phyloP scores from a whole-genome alignment of 2,797 vertebrate species.

The Coregonus suidteri region DNA sequence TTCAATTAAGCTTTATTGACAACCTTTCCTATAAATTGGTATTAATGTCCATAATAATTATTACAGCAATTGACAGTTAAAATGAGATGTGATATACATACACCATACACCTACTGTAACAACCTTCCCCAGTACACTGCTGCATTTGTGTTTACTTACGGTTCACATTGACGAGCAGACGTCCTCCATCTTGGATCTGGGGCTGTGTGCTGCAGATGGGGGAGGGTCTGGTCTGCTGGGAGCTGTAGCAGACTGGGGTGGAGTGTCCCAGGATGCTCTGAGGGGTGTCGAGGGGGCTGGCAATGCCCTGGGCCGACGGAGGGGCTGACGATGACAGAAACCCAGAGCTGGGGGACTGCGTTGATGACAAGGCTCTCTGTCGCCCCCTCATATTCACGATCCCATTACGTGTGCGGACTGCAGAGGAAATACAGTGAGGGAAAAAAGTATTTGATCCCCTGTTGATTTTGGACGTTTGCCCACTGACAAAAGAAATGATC shows the following conservation, averaged over 20 bases:
- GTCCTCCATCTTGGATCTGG: conserved; percentile 72
- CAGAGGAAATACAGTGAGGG: conserved; percentile 17
- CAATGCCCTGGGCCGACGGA: conserved; percentile 68
- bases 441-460: too few relatives aligned
- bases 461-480: too few relatives aligned
- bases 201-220: conserved; percentile 66
- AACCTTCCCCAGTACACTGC: not conserved
- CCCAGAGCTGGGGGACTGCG: conserved; percentile 63
- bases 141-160: conserved; percentile 72
- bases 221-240: conserved; percentile 67
- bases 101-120: not conserved
- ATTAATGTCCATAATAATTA: not conserved
- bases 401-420: conserved; percentile 89
- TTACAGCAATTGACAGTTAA: not conserved
- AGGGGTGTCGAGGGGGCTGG: conserved; percentile 71
- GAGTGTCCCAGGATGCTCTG: conserved; percentile 75
- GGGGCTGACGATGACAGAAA: conserved; percentile 72
- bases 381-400: conserved; percentile 88
- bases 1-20: not conserved
- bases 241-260: conserved; percentile 71
- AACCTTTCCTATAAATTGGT: not conserved
- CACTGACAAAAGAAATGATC: too few relatives aligned
- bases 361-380: conserved; percentile 79
- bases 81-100: not conserved
- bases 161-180: conserved; percentile 52